Base-by-base conservation (phyloP, 2,888 invertebrate species). In the Eupithecia dodoneata region DNA sequence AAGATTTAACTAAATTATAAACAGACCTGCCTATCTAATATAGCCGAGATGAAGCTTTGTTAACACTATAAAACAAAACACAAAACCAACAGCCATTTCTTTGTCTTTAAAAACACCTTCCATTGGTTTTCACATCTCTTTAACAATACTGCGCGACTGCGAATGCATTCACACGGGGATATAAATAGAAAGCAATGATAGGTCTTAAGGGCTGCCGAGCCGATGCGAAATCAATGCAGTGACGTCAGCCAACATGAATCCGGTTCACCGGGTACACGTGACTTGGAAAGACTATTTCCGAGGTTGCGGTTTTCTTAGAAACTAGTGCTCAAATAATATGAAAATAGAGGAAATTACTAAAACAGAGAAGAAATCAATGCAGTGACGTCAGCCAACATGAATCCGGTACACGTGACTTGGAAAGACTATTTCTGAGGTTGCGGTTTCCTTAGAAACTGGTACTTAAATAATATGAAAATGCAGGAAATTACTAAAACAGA, bases 161-260 rank as follows among this genome's bases (percentile, higher is more conserved):
- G 18, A 77, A 71, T 66, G 75, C 70, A 74, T 76, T 76, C 18
- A 30, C 7, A 55, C 18, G 55, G 30, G 45, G n/a, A 71, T 82
- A 82, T 80, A 79, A 78, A 77, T 82, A 81, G 79, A 81, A 76
- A 73, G 73, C 72, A 75, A 78, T 75, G 80, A 81, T 79, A 77
- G 76, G 71, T 75, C 66, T 72, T 76, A 78, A 78, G 80, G 82
- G 18, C 47, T 70, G 45, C 30, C 42, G 47, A 74, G 77, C 69
- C 77, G 82, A 83, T 83, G 83, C 70, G 72, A 84, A 83, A 83
- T 83, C 83, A 84, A 84, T 83, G 81, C 76, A 65, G 73, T 83
- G 83, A 84, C 83, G 83, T 83, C 84, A 83, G 55, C 67, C 59
- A 74, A 44, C 72, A 47, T 71, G 52, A 71, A 59, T n/a, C 73